Evolutionary conservation across 2,797 vertebrate genomes (phyloP).

Genomic region (Threskiornis aethiopicus): DNA sequence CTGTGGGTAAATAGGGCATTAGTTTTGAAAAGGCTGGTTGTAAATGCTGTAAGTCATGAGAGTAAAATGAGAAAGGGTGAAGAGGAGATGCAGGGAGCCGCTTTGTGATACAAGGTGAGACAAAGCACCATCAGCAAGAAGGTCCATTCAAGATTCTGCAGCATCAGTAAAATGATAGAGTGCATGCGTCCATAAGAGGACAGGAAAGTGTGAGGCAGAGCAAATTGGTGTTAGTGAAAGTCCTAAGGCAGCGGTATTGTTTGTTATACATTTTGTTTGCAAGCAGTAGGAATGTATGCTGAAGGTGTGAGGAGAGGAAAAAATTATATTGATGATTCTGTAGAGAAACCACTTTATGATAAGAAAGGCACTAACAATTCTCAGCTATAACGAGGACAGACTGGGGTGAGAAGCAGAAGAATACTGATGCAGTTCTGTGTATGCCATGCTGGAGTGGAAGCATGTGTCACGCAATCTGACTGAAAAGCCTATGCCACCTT

Average conservation of each 20-base stretch:
- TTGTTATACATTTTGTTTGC: not conserved
- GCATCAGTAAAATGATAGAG: not conserved
- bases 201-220: not conserved
- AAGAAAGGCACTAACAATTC: not conserved
- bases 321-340: not conserved
- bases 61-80: not conserved
- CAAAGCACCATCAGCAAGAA: not conserved
- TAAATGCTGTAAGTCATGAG: not conserved
- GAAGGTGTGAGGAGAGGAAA: not conserved
- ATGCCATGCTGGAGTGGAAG: not conserved
- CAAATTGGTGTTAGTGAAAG: not conserved
- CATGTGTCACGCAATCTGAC: not conserved
- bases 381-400: not conserved
- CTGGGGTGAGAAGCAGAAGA: not conserved
- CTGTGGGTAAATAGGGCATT: not conserved
- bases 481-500: not conserved
- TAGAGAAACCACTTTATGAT: not conserved
- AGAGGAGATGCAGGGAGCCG: not conserved
- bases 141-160: not conserved
- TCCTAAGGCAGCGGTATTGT: not conserved
- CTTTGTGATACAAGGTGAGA: not conserved
- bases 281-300: not conserved
- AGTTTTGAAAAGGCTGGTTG: not conserved
- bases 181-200: fast-evolving
- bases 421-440: not conserved